Conservation (phyloP, 2,113 vertebrate species). For the Myodes glareolus region DNA sequence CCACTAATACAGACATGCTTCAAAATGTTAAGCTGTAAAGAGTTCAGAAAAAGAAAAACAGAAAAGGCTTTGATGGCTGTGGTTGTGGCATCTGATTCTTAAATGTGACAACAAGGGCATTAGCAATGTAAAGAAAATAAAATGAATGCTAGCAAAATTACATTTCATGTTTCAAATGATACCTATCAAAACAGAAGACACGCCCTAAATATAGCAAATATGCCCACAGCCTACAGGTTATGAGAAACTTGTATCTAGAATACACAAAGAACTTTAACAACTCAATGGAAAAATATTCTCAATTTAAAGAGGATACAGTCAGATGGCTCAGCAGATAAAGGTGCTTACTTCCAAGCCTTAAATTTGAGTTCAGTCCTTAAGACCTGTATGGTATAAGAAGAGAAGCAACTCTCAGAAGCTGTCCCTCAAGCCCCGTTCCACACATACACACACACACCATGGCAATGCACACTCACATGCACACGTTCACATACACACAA, state of each 20-base stretch:
- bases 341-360: background rate
- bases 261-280: background rate
- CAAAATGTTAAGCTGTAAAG: background rate
- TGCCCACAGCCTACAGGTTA: background rate
- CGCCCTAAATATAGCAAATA: background rate
- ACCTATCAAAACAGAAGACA: background rate
- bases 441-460: background rate
- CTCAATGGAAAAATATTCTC: background rate
- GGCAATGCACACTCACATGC: too few species aligned
- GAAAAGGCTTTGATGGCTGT: background rate
- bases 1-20: background rate
- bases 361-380: too few species aligned
- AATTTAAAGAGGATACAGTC: background rate
- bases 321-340: background rate
- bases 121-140: background rate
- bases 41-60: background rate
- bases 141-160: background rate
- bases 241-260: background rate
- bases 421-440: background rate
- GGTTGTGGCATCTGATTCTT: background rate
- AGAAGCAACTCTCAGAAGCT: background rate
- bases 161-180: background rate
- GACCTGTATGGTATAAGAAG: background rate
- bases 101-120: background rate
- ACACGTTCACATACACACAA: background rate